A percentile compares a stretch with the other conserved stretches of the same genome.
phyloP scores from a whole-genome alignment of 2,113 vertebrate genomes.

The Carassius carassius region DNA sequence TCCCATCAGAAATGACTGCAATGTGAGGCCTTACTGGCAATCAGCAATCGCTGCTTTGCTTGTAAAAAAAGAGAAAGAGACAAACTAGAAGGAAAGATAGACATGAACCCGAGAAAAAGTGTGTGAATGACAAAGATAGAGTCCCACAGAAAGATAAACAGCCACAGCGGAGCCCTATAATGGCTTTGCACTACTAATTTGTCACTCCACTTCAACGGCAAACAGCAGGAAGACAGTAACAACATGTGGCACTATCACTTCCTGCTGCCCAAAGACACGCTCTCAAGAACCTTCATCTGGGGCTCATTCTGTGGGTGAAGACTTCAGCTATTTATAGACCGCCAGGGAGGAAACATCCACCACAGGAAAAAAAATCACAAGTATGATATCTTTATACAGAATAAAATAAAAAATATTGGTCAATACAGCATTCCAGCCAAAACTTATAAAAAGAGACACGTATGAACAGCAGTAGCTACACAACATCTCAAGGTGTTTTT shows the following conservation, averaged over 20 bases:
- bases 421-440: background rate
- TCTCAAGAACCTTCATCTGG: conserved; percentile 51
- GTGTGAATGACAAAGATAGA: conserved; percentile 43
- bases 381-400: background rate
- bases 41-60: background rate
- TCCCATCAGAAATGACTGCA: conserved; percentile 5
- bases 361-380: background rate
- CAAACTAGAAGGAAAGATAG: background rate
- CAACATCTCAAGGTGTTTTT: too few relatives aligned
- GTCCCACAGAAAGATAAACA: conserved; percentile 66
- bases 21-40: background rate
- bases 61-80: background rate
- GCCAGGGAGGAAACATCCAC: background rate
- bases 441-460: background rate
- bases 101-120: background rate
- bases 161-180: conserved; percentile 50
- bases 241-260: conserved; percentile 59
- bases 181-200: conserved; percentile 64
- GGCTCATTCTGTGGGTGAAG: conserved; percentile 46
- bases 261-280: conserved; percentile 56
- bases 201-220: conserved; percentile 66
- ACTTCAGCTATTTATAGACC: conserved; percentile 19
- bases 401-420: background rate
- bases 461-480: too few relatives aligned
- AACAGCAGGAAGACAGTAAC: conserved; percentile 56